Evolutionary conservation across 2,113 vertebrate species (phyloP).

Genomic region (Microtus pennsylvanicus): DNA sequence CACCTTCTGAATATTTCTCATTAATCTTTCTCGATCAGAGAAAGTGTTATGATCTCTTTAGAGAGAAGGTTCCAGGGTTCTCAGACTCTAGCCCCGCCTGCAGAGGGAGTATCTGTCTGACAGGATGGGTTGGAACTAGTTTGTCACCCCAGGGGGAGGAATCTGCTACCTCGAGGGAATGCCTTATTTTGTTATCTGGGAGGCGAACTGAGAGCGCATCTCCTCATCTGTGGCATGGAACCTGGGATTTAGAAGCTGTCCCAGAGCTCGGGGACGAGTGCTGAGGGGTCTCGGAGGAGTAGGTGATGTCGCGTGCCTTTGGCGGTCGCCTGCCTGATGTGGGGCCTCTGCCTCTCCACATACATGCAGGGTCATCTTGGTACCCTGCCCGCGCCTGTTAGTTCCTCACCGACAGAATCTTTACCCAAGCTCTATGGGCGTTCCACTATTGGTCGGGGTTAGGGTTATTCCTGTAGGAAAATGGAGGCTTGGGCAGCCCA

Average conservation of each 20-base stretch:
- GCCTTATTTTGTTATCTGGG: neutral
- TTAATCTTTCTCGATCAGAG: conserved; percentile 19
- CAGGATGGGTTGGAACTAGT: neutral
- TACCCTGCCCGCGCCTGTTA: neutral
- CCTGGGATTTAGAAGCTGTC: neutral
- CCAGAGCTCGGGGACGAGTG: fast-evolving
- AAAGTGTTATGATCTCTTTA: neutral
- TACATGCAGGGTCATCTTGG: neutral
- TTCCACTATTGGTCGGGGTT: neutral
- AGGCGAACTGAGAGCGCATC: neutral
- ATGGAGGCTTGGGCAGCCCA: neutral
- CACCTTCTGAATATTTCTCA: neutral
- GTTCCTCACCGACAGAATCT: neutral
- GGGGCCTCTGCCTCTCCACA: neutral
- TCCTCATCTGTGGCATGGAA: neutral
- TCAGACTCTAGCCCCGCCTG: neutral
- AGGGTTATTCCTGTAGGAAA: neutral
- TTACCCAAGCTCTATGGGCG: neutral
- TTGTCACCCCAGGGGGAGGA: neutral
- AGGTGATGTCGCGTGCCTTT: neutral
- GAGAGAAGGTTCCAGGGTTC: neutral
- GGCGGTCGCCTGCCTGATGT: neutral
- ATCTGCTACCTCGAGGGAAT: neutral
- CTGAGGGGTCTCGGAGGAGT: neutral
- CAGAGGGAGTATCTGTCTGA: neutral